Percentiles rank a stretch among this genome's conserved stretches.
Evolutionary conservation across 2,888 invertebrate species (phyloP).

Genomic region (Drosophila picticornis): DNA sequence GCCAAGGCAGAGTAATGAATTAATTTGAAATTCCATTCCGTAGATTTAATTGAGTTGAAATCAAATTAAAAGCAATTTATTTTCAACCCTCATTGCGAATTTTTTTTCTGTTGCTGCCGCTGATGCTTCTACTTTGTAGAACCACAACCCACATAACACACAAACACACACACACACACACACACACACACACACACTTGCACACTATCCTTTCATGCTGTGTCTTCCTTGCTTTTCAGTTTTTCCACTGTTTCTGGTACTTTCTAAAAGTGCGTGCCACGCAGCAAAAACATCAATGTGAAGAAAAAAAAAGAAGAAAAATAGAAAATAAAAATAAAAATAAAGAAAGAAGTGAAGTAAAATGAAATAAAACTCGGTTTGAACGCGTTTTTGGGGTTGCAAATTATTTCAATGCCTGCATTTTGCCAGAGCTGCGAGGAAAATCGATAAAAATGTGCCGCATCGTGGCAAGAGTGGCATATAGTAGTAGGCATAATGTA

Average conservation of each 20-base stretch:
- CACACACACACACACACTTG: conserved; percentile 7
- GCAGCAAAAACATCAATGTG: conserved; percentile 31
- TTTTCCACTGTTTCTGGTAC: conserved; percentile 62
- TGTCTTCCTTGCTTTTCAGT: conserved; percentile 44
- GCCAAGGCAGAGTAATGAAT: conserved; percentile 63
- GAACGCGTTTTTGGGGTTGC: conserved; percentile 70
- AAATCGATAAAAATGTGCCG: conserved; percentile 76
- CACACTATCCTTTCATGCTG: conserved; percentile 33
- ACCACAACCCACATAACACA: conserved; percentile 51
- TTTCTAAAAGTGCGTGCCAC: conserved; percentile 74
- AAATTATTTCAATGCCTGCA: conserved; percentile 68
- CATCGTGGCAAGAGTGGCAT: conserved; percentile 17
- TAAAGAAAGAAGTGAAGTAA: conserved; percentile 31
- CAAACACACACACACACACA: conserved; percentile 30
- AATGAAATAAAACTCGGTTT: conserved; percentile 50
- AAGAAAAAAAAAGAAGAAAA: conserved; percentile 5
- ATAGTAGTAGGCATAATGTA: conserved; percentile 10
- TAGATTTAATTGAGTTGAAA: conserved; percentile 85
- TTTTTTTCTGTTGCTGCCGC: conserved; percentile 42
- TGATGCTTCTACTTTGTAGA: conserved; percentile 18
- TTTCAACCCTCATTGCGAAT: conserved; percentile 83
- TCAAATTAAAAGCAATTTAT: conserved; percentile 85
- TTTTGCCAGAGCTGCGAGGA: conserved; percentile 51
- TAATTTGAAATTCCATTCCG: conserved; percentile 85
- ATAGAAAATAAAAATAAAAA: conserved; percentile 35